Evolutionary conservation across 2,797 vertebrate species (phyloP).

Genomic region (Phaenicophaeus curvirostris): DNA sequence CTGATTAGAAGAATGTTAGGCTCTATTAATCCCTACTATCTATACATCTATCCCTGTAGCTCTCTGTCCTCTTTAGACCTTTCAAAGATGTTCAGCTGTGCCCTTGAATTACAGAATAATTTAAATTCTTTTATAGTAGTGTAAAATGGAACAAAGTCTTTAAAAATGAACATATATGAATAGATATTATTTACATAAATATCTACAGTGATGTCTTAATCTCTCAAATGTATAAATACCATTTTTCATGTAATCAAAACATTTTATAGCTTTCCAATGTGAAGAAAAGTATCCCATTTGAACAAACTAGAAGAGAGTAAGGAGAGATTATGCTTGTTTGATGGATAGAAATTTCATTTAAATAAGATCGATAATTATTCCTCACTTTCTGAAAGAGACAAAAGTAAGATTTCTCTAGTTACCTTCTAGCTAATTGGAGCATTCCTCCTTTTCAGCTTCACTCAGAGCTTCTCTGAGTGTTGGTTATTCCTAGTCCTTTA

Average conservation of each 20-base stretch:
- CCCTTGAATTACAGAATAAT: constrained; percentile 2
- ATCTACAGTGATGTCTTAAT: neutral
- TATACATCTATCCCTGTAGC: neutral
- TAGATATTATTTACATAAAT: constrained; percentile 21
- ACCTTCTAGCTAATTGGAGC: neutral
- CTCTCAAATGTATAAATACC: neutral
- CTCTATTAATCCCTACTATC: constrained; percentile 23
- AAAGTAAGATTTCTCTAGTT: neutral
- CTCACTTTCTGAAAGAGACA: neutral
- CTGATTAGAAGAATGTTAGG: constrained; percentile 55
- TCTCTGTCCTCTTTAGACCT: constrained; percentile 2
- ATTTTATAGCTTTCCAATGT: neutral
- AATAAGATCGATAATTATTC: neutral
- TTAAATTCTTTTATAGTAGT: neutral
- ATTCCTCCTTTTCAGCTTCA: neutral
- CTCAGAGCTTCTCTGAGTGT: neutral
- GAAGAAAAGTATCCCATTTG: neutral
- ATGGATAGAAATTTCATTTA: neutral
- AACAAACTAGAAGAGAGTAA: neutral
- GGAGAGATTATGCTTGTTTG: neutral
- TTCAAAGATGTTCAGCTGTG: constrained; percentile 26
- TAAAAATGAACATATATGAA: constrained; percentile 12
- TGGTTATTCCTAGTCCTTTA: neutral
- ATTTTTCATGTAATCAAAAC: neutral
- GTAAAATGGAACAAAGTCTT: neutral